phyloP scores from a whole-genome alignment of 2,888 invertebrate species.

The Drepanosiphum platanoidis region DNA sequence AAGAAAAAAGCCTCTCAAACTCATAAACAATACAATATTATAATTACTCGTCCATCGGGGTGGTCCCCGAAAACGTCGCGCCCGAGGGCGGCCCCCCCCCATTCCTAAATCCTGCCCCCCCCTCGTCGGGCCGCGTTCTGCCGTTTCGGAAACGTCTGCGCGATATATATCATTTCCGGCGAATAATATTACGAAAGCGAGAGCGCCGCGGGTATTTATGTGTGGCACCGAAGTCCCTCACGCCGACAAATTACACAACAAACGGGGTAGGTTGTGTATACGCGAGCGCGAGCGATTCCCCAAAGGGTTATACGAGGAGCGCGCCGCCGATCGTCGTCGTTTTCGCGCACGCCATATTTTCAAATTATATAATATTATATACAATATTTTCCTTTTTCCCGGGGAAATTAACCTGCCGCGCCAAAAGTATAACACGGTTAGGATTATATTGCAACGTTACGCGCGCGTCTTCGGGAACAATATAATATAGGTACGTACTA shows the following conservation, averaged over 20 bases:
- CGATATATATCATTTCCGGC: background rate
- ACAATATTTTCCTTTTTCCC: slow-evolving; percentile 50
- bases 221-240: background rate
- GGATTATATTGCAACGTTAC: background rate
- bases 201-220: background rate
- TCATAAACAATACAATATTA: too few relatives aligned
- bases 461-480: background rate
- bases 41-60: too few relatives aligned
- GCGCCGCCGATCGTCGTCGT: slow-evolving; percentile 2
- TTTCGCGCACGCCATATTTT: slow-evolving; percentile 46
- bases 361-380: too few relatives aligned
- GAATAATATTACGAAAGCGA: background rate
- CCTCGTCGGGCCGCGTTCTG: too few relatives aligned
- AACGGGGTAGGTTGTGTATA: too few relatives aligned
- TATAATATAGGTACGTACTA: background rate
- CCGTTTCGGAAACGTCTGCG: too few relatives aligned
- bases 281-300: slow-evolving; percentile 51
- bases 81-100: too few relatives aligned
- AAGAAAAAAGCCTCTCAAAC: too few relatives aligned
- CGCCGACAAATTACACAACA: slow-evolving; percentile 49
- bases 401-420: slow-evolving; percentile 1
- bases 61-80: too few relatives aligned
- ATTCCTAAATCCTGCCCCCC: too few relatives aligned
- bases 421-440: background rate
- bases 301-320: slow-evolving; percentile 38